These are phyloP conservation scores for Rhynchopsitta pachyrhyncha DNA, from an alignment of 2,113 vertebrate genomes.

Conservation along the genomic window DNA sequence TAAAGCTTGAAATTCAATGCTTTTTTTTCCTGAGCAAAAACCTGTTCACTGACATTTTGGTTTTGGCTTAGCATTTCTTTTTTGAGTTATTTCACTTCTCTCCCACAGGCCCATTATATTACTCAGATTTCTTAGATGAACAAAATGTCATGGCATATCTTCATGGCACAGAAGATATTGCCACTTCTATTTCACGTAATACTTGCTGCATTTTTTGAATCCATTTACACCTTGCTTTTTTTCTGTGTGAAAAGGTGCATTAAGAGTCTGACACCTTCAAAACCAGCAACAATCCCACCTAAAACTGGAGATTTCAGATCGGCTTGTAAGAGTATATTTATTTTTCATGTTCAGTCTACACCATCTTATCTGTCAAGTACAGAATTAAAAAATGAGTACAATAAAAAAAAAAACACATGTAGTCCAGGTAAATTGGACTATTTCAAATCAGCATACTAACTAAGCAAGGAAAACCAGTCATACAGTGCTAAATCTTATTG, in stretches of 20 bases:
- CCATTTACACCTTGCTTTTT: background rate
- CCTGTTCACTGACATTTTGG: background rate
- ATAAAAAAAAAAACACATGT: background rate
- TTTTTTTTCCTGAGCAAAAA: background rate
- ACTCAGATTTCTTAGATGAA: background rate
- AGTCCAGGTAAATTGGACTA: background rate
- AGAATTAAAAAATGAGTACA: background rate
- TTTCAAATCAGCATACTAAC: background rate
- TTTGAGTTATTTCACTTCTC: background rate
- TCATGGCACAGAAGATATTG: background rate
- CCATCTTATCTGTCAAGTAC: accelerated
- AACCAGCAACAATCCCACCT: background rate
- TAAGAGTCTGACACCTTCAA: background rate
- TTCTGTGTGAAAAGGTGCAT: background rate
- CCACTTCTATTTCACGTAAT: background rate
- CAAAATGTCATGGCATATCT: accelerated
- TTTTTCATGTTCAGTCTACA: background rate
- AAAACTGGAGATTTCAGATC: background rate
- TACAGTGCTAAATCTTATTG: background rate
- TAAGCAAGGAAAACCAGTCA: background rate
- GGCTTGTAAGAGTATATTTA: background rate
- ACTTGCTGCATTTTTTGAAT: background rate
- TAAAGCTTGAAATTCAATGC: background rate
- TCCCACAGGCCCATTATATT: background rate
- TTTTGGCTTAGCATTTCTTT: background rate